phyloP scores from a whole-genome alignment of 2,888 invertebrate genomes.

The Fragum whitleyi region DNA sequence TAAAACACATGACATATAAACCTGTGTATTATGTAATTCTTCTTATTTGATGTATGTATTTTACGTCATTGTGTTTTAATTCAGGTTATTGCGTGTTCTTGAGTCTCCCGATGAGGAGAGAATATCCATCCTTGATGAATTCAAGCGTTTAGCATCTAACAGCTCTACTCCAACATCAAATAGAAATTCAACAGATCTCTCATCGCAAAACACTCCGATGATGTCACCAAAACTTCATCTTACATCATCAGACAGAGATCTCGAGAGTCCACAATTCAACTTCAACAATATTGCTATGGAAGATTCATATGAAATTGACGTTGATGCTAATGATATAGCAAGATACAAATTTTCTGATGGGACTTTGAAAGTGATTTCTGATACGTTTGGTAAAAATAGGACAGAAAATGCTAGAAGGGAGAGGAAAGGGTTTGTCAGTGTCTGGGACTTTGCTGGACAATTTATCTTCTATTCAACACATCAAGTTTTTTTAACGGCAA shows the following conservation, averaged over 20 bases:
- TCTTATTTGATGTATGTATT: too few relatives aligned
- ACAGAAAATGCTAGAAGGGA: conserved; percentile 31
- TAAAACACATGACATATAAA: too few relatives aligned
- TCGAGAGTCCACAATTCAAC: conserved; percentile 22
- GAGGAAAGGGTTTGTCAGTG: conserved; percentile 49
- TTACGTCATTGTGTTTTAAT: too few relatives aligned
- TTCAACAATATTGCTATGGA: conserved; percentile 13
- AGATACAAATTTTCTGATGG: conserved; percentile 61
- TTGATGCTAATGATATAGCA: conserved; percentile 45
- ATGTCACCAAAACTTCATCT: conserved; percentile 24
- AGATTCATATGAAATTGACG: conserved; percentile 29
- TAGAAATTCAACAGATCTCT: conserved; percentile 6
- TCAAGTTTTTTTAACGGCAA: conserved; percentile 57
- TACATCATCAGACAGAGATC: conserved; percentile 18
- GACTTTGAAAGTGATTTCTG: conserved; percentile 50
- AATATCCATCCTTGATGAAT: conserved; percentile 54
- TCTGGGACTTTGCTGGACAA: conserved; percentile 68
- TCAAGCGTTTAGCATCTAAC: conserved; percentile 38
- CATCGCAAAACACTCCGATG: neutral
- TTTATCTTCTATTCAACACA: conserved; percentile 64
- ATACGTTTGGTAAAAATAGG: conserved; percentile 45
- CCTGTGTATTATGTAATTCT: too few relatives aligned
- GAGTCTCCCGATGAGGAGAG: conserved; percentile 59
- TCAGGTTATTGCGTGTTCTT: conserved; percentile 41
- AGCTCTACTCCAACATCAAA: conserved; percentile 5